These are phyloP conservation scores for Melieria picta DNA, from an alignment of 2,888 invertebrate genomes.

Conservation along the genomic window DNA sequence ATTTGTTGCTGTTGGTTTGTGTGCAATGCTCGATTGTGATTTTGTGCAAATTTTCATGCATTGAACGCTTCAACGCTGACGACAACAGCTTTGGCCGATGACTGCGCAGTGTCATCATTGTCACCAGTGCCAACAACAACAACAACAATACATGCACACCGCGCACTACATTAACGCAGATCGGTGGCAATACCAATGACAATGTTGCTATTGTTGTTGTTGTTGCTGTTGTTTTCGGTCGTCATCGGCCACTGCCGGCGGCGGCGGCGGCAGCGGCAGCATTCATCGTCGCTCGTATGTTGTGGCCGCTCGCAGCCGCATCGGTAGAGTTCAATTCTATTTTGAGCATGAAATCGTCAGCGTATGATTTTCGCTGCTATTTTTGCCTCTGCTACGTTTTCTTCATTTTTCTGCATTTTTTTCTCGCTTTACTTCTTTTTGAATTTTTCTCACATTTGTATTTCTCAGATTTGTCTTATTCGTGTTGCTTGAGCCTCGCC, in stretches of 20 bases:
- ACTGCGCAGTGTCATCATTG: conserved; percentile 23
- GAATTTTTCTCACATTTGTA: too few relatives aligned
- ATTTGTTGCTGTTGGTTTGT: conserved; percentile 4
- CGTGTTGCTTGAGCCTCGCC: too few relatives aligned
- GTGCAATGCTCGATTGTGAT: neutral
- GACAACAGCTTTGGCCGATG: conserved; percentile 36
- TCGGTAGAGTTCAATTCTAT: conserved; percentile 42
- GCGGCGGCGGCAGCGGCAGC: neutral
- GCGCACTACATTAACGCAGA: too few relatives aligned
- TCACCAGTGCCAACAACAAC: neutral
- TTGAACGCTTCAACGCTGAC: conserved; percentile 32
- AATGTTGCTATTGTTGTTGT: too few relatives aligned
- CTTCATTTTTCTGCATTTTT: too few relatives aligned
- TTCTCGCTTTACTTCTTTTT: conserved; percentile 3
- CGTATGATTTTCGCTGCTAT: conserved; percentile 23
- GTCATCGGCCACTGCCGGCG: too few relatives aligned
- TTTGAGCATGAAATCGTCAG: conserved; percentile 44
- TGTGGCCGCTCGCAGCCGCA: conserved; percentile 15
- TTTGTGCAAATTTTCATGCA: too few relatives aligned
- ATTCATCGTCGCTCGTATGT: neutral
- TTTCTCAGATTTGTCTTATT: too few relatives aligned
- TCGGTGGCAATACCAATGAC: too few relatives aligned
- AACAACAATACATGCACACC: too few relatives aligned
- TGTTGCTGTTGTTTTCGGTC: too few relatives aligned
- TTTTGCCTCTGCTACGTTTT: conserved; percentile 12